Base-by-base conservation (phyloP, 2,113 vertebrate genomes). In the Ageneiosus marmoratus region DNA sequence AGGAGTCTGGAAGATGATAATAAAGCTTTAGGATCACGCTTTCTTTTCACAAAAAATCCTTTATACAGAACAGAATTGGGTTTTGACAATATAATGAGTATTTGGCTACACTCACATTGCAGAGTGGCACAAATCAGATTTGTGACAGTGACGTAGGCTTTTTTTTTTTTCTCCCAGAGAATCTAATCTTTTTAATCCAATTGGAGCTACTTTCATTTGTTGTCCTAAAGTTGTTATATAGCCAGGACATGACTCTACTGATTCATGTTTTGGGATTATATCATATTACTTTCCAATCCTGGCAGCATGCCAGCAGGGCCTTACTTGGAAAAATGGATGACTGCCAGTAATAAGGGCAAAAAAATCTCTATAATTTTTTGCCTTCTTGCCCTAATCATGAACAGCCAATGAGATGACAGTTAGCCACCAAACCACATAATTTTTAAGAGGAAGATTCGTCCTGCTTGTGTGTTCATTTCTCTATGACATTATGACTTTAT, bases 1-100 rank as follows among this genome's bases (percentile, higher is more conserved):
- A 48, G 77, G 77, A 18, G 77, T 80, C 85, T 91, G 91, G 88
- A 84, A 74, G 73, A 48, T 34, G 50, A 85, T 90, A 91, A 94
- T 93, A 92, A 93, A 86, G 88, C 85, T 81, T 85, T 83, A 0
- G 32, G 53, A 89, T 90, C 88, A 81, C 48, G 46, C 70, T 80
- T 87, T 76, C 58, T 73, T 65, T 11, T 84, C 65, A 80, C 83
- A 81, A 55, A 55, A 37, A 22, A 2, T 73, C 20, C 69, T 85
- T 79, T 67, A 67, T 82, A 51, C 70, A 62, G 69, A 53, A 29
- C 60, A 70, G 34, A 1, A 8, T 46, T 32, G 29, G 77, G 16
- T 58, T 73, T 27, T 82, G 69, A 53, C 56, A 58, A 44, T 63
- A 70, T 62, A 58, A 78, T 74, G 0, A 75, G 27, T 34, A 51